Percentiles rank a stretch among this genome's conserved stretches.
Conservation (phyloP, 1,140 invertebrate genomes). For the Venturia canescens region DNA sequence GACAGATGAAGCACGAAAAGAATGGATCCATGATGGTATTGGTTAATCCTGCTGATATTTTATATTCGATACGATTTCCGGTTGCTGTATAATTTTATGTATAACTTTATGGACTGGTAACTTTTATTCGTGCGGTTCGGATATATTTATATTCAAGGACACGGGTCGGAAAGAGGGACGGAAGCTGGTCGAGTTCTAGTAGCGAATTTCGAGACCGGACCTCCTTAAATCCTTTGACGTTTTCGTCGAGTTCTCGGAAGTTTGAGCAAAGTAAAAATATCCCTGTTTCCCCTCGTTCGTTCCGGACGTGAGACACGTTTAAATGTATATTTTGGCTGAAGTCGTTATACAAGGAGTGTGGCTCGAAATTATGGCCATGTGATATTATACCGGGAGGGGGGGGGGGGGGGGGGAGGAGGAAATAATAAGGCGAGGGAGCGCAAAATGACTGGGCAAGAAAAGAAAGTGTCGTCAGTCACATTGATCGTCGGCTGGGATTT, state of each 20-base stretch:
- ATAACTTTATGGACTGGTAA: too few species aligned
- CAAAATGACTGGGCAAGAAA: slow-evolving; percentile 29
- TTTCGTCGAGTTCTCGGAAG: slow-evolving; percentile 67
- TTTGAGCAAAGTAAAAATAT: slow-evolving; percentile 70
- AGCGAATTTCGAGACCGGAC: slow-evolving; percentile 55
- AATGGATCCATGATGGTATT: too few species aligned
- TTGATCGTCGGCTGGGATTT: not conserved
- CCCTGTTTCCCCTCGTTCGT: slow-evolving; percentile 36
- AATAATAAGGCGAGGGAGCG: not conserved
- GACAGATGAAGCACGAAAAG: too few species aligned
- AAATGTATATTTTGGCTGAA: not conserved
- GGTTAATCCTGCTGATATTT: too few species aligned
- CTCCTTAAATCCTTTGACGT: slow-evolving; percentile 66
- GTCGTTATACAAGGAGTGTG: slow-evolving; percentile 18
- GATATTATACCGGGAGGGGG: not conserved
- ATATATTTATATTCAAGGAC: slow-evolving; percentile 59
- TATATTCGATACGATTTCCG: too few species aligned
- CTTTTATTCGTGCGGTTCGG: too few species aligned
- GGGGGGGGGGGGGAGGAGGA: not conserved
- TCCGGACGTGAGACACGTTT: slow-evolving; percentile 9
- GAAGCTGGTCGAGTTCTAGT: slow-evolving; percentile 65
- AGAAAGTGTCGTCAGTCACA: not conserved
- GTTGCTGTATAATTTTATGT: too few species aligned
- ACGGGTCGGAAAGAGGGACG: slow-evolving; percentile 45
- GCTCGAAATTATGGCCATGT: slow-evolving; percentile 5